phyloP scores from a whole-genome alignment of 2,113 vertebrate genomes.

The Ctenodactylus gundi region DNA sequence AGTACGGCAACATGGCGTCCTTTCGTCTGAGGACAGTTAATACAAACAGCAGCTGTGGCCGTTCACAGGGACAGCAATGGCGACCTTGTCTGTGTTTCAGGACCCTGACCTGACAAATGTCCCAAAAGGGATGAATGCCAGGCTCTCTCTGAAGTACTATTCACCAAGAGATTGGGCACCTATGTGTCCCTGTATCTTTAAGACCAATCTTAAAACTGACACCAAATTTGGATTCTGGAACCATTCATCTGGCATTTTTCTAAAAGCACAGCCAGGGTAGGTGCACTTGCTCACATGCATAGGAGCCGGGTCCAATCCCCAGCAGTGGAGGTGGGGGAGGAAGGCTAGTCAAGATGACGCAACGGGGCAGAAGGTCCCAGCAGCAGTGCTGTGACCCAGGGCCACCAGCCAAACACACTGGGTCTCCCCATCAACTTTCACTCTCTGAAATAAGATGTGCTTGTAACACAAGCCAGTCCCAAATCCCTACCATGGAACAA shows the following conservation, averaged over 20 bases:
- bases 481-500: neutral
- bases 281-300: neutral
- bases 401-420: neutral
- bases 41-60: neutral
- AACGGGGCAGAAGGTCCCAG: neutral
- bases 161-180: neutral
- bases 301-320: neutral
- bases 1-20: neutral
- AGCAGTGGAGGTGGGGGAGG: neutral
- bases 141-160: neutral
- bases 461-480: neutral
- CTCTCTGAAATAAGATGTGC: neutral
- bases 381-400: neutral
- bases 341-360: neutral
- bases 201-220: neutral
- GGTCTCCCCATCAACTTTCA: neutral
- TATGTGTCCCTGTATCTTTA: neutral
- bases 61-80: neutral
- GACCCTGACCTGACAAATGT: neutral
- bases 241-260: neutral
- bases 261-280: neutral
- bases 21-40: neutral
- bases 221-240: neutral
- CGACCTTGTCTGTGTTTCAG: neutral
- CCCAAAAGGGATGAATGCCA: neutral